phyloP scores from a whole-genome alignment of 1,140 invertebrate species.

The Solenopsis invicta region DNA sequence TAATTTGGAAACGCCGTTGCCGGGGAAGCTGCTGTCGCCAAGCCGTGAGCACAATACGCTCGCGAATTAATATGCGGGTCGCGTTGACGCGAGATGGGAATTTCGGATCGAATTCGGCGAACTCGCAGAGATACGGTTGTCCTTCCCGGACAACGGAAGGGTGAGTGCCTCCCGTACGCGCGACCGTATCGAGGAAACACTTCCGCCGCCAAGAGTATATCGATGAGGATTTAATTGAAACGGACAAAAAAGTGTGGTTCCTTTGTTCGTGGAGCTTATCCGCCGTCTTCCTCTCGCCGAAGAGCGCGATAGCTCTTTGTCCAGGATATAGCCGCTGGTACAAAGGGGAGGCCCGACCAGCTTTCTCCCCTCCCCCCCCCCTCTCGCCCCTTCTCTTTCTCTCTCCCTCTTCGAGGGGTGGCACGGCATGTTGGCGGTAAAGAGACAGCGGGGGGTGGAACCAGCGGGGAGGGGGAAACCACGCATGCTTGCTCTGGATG shows the following conservation, averaged over 20 bases:
- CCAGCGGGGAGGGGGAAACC: slow-evolving; percentile 36
- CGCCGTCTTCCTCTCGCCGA: slow-evolving; percentile 44
- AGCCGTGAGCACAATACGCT: slow-evolving; percentile 27
- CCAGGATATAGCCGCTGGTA: slow-evolving; percentile 60
- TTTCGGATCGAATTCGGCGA: slow-evolving; percentile 16
- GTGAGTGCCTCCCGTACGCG: neutral
- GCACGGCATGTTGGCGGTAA: slow-evolving; percentile 53
- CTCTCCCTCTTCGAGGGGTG: neutral
- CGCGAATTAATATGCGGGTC: slow-evolving; percentile 38
- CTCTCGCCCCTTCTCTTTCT: neutral
- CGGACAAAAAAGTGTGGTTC: slow-evolving; percentile 55
- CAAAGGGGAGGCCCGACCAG: slow-evolving; percentile 52
- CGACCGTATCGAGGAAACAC: slow-evolving; percentile 18
- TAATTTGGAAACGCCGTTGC: slow-evolving; percentile 19
- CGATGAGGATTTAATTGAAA: slow-evolving; percentile 71
- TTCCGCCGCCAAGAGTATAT: slow-evolving; percentile 39
- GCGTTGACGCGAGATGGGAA: slow-evolving; percentile 31
- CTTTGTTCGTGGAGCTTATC: slow-evolving; percentile 67
- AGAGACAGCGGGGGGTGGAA: slow-evolving; percentile 32
- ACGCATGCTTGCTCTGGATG: slow-evolving; percentile 71
- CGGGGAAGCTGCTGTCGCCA: neutral
- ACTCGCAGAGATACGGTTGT: slow-evolving; percentile 2
- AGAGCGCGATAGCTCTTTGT: slow-evolving; percentile 67
- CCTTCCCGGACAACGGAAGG: neutral
- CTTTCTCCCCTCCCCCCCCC: neutral